Base-by-base conservation (phyloP, 2,797 vertebrate species). In the Scarus forsteni region DNA sequence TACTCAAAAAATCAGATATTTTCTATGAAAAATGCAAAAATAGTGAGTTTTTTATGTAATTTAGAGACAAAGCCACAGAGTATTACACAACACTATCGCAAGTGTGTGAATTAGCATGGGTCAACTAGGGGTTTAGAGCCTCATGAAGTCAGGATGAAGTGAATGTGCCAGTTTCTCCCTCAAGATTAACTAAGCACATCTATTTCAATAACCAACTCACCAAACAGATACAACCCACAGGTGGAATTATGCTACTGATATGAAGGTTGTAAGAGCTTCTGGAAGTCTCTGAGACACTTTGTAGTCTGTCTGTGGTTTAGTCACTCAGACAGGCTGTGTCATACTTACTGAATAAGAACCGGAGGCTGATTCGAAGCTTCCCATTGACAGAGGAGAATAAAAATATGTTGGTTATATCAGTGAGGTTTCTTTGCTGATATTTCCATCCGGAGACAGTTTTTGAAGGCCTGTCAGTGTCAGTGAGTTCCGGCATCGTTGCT, bases 141-240 rank as follows among this genome's bases (percentile, higher is more conserved):
- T 85, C 74, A 56, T 75, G 79, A 82, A 79, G 67, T 49, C 60
- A 54, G 66, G 74, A 70, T 81, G 77, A 75, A 75, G 70, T 72
- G 64, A 64, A 78, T 73, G 63, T 45, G 42, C 80, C 75, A 74
- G 69, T 62, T 74, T 67, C 56, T 74, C 67, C 77, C 64, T 64
- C 56, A 82, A 60, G 75, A 77, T 75, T 50, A 83, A 73, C 66
- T 15, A 65, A 73, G 49, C 73, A 63, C 56, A 63, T 85, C 60
- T 50, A 57, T 58, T 81, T 79, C 76, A 77, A 84, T 87, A 73
- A 86, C 52, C 73, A 65, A 40, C 40, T 68, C 8, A 36, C 59
- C 73, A 52, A 63, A 55, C 63, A 48, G 45, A 73, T 67, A 56
- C 53, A 45, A 75, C 61, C 67, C 69, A 56, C 48, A 80, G 72